Percentiles rank a stretch among this genome's conserved stretches.
These are phyloP conservation scores for Kradibia gibbosae DNA, from an alignment of 1,140 invertebrate genomes.

Conservation along the genomic window DNA sequence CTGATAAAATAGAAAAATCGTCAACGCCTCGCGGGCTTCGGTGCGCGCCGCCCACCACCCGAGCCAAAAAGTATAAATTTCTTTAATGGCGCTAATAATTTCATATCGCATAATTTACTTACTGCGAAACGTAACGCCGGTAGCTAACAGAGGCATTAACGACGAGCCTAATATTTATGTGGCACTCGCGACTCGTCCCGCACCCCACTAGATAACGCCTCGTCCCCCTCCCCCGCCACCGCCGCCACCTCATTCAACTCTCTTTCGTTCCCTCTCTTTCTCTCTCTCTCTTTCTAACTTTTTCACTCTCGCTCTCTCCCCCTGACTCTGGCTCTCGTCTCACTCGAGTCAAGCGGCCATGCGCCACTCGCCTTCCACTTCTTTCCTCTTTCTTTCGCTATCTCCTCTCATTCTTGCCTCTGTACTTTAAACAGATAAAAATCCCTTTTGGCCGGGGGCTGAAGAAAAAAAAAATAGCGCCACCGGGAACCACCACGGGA, in stretches of 20 bases:
- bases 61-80: constrained; percentile 73
- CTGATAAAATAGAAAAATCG: constrained; percentile 74
- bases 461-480: constrained; percentile 23
- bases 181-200: constrained; percentile 65
- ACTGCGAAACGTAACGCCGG: constrained; percentile 74
- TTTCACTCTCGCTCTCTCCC: constrained; percentile 6
- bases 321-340: constrained; percentile 45
- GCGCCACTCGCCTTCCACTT: constrained; percentile 43
- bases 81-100: constrained; percentile 74
- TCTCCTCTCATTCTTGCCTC: constrained; percentile 46
- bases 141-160: constrained; percentile 73
- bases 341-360: constrained; percentile 30
- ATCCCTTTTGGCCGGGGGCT: constrained; percentile 29
- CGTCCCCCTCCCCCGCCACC: constrained; percentile 45
- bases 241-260: constrained; percentile 70
- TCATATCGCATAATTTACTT: constrained; percentile 75
- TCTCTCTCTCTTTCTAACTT: constrained; percentile 54
- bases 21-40: constrained; percentile 57
- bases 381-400: constrained; percentile 45
- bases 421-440: constrained; percentile 53
- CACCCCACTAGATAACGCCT: constrained; percentile 61
- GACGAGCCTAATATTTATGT: constrained; percentile 74
- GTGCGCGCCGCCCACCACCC: not conserved
- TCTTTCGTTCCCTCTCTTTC: constrained; percentile 57
- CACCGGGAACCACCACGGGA: constrained; percentile 7